A percentile compares a stretch with the other conserved stretches of the same genome.
These are phyloP conservation scores for Zeugodacus cucurbitae DNA, from an alignment of 1,140 invertebrate genomes.

Conservation along the genomic window DNA sequence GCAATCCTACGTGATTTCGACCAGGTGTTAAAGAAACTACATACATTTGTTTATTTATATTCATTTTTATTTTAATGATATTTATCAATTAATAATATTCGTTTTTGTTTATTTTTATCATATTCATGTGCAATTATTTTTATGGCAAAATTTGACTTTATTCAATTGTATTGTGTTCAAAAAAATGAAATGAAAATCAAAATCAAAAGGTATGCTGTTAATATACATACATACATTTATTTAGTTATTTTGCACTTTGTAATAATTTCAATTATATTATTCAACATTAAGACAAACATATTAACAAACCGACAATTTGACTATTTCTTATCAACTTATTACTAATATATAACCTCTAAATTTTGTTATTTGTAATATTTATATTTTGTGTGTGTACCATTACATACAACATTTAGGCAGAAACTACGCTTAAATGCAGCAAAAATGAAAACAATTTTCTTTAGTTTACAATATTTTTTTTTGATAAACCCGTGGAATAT, in stretches of 20 bases:
- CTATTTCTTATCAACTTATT: slow-evolving; percentile 13
- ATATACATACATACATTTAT: slow-evolving; percentile 23
- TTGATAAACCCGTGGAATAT: too few species aligned
- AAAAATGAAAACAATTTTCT: neutral
- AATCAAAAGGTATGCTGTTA: neutral
- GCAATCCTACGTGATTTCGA: too few species aligned
- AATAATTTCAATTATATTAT: slow-evolving; percentile 6
- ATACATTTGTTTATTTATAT: too few species aligned
- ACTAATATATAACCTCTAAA: neutral
- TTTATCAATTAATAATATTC: too few species aligned
- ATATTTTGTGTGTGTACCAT: neutral
- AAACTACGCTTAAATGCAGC: neutral
- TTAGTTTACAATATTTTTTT: neutral
- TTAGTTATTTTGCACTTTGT: slow-evolving; percentile 10
- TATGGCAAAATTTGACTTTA: too few species aligned
- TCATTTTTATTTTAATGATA: too few species aligned
- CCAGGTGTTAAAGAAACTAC: too few species aligned
- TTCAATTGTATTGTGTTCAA: neutral
- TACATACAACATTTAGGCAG: neutral
- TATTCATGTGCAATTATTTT: too few species aligned
- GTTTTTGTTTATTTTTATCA: too few species aligned
- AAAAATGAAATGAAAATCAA: neutral
- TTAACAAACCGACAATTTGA: neutral
- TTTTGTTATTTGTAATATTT: neutral
- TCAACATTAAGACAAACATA: neutral